Evolutionary conservation across 2,113 vertebrate genomes (phyloP), one percentile per base, ranked within the genome.

Genomic region (Setophaga coronata): DNA sequence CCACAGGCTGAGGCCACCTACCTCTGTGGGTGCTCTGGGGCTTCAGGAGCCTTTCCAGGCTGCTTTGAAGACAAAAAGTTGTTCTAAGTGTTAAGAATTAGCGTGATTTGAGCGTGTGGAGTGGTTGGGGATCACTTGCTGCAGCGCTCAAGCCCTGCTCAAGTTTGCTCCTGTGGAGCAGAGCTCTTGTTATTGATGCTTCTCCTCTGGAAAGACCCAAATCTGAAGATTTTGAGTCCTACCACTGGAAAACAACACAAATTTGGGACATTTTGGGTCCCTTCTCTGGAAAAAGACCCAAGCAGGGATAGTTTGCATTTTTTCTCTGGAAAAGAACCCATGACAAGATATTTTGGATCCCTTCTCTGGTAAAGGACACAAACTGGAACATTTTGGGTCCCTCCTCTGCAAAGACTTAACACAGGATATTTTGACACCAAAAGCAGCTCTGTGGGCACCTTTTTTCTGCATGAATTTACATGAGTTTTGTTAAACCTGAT

Each of bases 81-180:
- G 73, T 1, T 2, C 21, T 3, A 54, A 81, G 60, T 47, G 65
- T 56, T 9, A 24, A 64, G 78, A 53, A 45, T 84, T 18, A 19
- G 56, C 0, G 29, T 28, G 84, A 58, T 67, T 58, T 38, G 34
- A 40, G 60, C 0, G 0, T 9, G 24, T 18, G 70, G 66, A 82
- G 54, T 1, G 7, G 47, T 10, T 50, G 21, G 26, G 51, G 12
- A 48, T 62, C 11, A 0, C 57, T 64, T 8, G 1, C 61, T 31
- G 51, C 43, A 11, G 48, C 0, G 1, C 36, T n/a, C 2, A 0
- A 47, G 74, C 33, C 8, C 31, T 14, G 26, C 64, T 72, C 1
- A 0, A 9, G 34, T 36, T 80, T 53, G 45, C 7, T 73, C 33
- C 56, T 56, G 58, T 16, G 17, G 33, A 60, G 82, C 28, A 7